Conservation (phyloP, 2,888 invertebrate genomes). For the Lithophane socia region DNA sequence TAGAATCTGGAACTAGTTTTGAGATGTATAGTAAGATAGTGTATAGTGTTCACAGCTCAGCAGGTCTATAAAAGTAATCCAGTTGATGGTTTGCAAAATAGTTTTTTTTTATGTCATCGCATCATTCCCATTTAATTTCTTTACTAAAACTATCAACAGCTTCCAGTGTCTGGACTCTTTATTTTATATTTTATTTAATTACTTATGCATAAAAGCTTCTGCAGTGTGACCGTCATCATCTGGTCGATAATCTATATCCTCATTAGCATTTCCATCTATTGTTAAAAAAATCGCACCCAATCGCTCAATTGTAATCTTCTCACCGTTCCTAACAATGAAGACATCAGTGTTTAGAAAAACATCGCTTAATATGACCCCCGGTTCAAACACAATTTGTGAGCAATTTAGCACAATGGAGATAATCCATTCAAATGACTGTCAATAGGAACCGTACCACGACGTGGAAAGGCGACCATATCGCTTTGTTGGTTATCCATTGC, state of each 20-base stretch:
- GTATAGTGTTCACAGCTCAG: slow-evolving; percentile 9
- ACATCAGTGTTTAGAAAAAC: slow-evolving; percentile 36
- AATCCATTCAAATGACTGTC: slow-evolving; percentile 53
- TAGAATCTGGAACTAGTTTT: slow-evolving; percentile 30
- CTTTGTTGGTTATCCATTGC: slow-evolving; percentile 23
- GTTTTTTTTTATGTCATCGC: background rate
- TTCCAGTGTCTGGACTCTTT: background rate
- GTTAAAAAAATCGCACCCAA: slow-evolving; percentile 27
- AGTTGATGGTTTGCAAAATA: background rate
- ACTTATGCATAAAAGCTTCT: background rate
- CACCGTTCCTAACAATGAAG: slow-evolving; percentile 27
- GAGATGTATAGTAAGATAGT: slow-evolving; percentile 19
- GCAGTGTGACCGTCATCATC: background rate
- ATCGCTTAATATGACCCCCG: slow-evolving; percentile 44
- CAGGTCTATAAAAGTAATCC: slow-evolving; percentile 28
- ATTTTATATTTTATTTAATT: background rate
- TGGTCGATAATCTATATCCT: background rate
- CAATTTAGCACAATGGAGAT: slow-evolving; percentile 60
- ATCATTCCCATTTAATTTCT: background rate
- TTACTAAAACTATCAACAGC: background rate
- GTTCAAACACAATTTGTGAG: slow-evolving; percentile 54
- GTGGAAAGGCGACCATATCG: background rate
- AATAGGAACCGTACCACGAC: slow-evolving; percentile 28
- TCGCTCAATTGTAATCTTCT: slow-evolving; percentile 24
- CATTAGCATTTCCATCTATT: slow-evolving; percentile 18